Evolutionary conservation across 2,113 vertebrate genomes (phyloP).

Genomic region (Istiophorus platypterus): DNA sequence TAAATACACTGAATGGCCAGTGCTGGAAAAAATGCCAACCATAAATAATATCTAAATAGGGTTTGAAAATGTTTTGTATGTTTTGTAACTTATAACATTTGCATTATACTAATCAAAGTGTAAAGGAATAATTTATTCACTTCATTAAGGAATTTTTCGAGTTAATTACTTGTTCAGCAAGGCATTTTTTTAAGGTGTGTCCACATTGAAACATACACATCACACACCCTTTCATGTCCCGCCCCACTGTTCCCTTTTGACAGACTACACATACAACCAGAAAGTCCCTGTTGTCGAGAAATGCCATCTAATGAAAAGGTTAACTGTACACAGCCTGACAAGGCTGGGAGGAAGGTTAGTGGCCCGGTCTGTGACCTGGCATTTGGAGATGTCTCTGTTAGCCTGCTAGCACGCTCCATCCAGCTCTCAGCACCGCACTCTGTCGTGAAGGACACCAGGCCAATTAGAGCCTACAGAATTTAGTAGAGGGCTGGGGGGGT

Average conservation of each 20-base stretch:
- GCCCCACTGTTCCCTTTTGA: background rate
- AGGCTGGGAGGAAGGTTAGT: constrained; percentile 62
- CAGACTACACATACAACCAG: constrained; percentile 3
- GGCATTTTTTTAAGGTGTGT: background rate
- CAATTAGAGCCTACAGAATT: constrained; percentile 72
- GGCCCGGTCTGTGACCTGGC: constrained; percentile 73
- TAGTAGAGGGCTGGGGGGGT: background rate
- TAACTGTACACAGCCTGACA: constrained; percentile 74
- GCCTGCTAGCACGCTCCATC: constrained; percentile 56
- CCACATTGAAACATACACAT: background rate
- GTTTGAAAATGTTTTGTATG: background rate
- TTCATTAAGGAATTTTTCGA: background rate
- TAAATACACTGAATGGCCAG: background rate
- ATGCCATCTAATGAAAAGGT: constrained; percentile 78
- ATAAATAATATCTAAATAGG: background rate
- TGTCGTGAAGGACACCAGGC: constrained; percentile 69
- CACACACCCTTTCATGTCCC: constrained; percentile 14
- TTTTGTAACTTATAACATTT: background rate
- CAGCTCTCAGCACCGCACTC: constrained; percentile 46
- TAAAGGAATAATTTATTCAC: too few relatives aligned
- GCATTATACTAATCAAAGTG: background rate
- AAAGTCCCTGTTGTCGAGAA: constrained; percentile 61
- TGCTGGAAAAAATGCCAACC: background rate
- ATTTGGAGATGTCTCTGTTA: constrained; percentile 79
- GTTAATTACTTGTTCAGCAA: background rate